Conservation (phyloP, 2,888 invertebrate species). For the Alloscopus bannaensis region DNA sequence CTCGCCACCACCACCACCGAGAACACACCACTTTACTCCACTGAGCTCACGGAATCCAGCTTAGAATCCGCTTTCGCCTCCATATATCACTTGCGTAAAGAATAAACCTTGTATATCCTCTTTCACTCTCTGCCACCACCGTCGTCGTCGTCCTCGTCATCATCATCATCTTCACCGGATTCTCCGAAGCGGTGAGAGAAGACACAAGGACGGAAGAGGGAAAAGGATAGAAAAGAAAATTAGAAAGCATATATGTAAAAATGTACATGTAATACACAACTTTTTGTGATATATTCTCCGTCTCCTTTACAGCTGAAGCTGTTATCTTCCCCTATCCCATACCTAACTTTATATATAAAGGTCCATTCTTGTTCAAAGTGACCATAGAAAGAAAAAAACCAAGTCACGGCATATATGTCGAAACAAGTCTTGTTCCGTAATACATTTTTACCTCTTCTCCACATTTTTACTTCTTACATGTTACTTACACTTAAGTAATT, state of each 20-base stretch:
- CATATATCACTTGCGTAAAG: conserved; percentile 5
- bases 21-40: too few relatives aligned
- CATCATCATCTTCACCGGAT: conserved; percentile 3
- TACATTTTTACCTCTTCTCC: conserved; percentile 45
- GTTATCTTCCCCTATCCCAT: neutral
- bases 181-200: conserved; percentile 23
- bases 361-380: neutral
- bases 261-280: conserved; percentile 32
- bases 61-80: conserved; percentile 9
- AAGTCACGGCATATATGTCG: conserved; percentile 56
- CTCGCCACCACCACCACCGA: too few relatives aligned
- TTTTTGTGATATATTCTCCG: too few relatives aligned
- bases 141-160: neutral
- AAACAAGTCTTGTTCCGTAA: conserved; percentile 40
- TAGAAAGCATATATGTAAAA: neutral
- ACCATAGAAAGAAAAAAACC: neutral
- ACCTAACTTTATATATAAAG: neutral
- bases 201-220: conserved; percentile 30
- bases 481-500: conserved; percentile 72
- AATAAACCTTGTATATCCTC: too few relatives aligned
- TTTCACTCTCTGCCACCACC: neutral
- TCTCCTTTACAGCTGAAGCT: too few relatives aligned
- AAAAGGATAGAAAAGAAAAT: too few relatives aligned
- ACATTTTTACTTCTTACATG: conserved; percentile 28
- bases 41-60: too few relatives aligned